These are phyloP conservation scores for Neopipo cinnamomea DNA, from an alignment of 2,113 vertebrate genomes.

Conservation along the genomic window DNA sequence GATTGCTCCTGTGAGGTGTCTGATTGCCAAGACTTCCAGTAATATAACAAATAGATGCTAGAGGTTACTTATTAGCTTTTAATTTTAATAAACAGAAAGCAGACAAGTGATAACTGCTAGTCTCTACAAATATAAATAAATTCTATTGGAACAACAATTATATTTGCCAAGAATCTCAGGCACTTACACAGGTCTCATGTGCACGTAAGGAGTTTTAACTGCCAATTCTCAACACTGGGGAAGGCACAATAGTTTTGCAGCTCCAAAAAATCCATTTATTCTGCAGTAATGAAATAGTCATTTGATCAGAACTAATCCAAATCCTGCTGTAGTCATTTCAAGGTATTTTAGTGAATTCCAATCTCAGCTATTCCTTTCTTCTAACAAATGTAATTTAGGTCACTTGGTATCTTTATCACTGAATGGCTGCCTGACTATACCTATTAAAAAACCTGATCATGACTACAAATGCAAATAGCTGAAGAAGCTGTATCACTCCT, in stretches of 20 bases:
- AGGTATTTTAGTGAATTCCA: conserved; percentile 33
- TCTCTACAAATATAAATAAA: not conserved
- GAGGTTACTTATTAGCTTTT: not conserved
- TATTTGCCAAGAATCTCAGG: not conserved
- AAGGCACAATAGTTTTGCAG: conserved; percentile 12
- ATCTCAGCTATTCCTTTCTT: conserved; percentile 43
- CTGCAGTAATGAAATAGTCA: not conserved
- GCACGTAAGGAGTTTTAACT: not conserved
- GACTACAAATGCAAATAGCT: conserved; percentile 9
- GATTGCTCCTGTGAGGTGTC: not conserved
- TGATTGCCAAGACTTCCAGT: not conserved
- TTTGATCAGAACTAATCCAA: conserved; percentile 55
- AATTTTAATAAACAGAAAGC: conserved; percentile 1
- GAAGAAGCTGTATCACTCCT: not conserved
- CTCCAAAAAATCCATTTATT: conserved; percentile 43
- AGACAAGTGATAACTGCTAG: not conserved
- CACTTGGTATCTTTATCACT: conserved; percentile 39
- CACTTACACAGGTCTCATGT: not conserved
- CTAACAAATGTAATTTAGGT: conserved; percentile 18
- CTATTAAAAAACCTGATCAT: conserved; percentile 17
- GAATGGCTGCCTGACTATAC: not conserved
- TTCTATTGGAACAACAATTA: not conserved
- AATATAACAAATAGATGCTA: not conserved
- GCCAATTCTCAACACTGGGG: not conserved
- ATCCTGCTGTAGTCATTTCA: conserved; percentile 42